A percentile compares a stretch with the other conserved stretches of the same genome.
Conservation (phyloP, 2,888 invertebrate species). For the Pachliopta kotzebuea region DNA sequence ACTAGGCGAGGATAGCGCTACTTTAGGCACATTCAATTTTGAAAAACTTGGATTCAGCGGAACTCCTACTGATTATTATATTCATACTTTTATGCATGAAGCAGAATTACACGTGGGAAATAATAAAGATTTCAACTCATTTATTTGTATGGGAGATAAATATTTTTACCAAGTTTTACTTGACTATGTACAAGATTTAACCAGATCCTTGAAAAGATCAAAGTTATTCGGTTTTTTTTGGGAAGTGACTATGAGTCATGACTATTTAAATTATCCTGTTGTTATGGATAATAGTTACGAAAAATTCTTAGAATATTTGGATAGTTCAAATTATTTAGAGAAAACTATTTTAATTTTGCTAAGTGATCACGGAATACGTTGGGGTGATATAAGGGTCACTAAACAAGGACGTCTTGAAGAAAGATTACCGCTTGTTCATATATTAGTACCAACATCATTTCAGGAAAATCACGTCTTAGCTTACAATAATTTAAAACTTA, state of each 20-base stretch:
- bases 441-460: constrained; percentile 88
- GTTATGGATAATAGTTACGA: constrained; percentile 85
- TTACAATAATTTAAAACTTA: constrained; percentile 82
- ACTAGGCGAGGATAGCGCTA: constrained; percentile 90
- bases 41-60: constrained; percentile 86
- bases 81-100: constrained; percentile 86
- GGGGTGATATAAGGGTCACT: constrained; percentile 90
- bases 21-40: constrained; percentile 90
- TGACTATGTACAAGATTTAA: constrained; percentile 85
- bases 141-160: constrained; percentile 85
- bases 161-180: constrained; percentile 86
- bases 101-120: constrained; percentile 85
- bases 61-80: constrained; percentile 93
- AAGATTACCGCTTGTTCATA: constrained; percentile 89
- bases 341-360: constrained; percentile 86
- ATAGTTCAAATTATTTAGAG: constrained; percentile 78
- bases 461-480: constrained; percentile 81
- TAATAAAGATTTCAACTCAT: constrained; percentile 82
- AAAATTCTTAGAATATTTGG: constrained; percentile 78
- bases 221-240: constrained; percentile 92
- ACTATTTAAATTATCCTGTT: constrained; percentile 89
- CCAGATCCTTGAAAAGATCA: constrained; percentile 77
- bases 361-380: constrained; percentile 95
- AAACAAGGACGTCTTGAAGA: constrained; percentile 94
- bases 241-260: constrained; percentile 91